phyloP scores from a whole-genome alignment of 1,140 invertebrate species.

The Battus philenor region DNA sequence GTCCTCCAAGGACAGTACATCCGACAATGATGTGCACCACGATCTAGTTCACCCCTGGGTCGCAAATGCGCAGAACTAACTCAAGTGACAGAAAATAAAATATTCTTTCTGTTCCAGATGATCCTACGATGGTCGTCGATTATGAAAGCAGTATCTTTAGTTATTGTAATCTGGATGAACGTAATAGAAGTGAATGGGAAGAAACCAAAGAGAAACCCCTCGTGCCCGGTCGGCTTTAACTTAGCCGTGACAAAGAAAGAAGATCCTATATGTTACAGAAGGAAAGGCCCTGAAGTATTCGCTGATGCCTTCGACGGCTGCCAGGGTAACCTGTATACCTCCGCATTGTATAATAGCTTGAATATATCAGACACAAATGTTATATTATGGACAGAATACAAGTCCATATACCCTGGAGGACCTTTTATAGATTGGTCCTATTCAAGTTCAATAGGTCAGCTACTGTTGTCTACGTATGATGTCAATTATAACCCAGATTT shows the following conservation, averaged over 20 bases:
- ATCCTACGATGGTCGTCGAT: slow-evolving; percentile 9
- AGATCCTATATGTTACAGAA: slow-evolving; percentile 16
- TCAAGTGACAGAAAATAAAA: neutral
- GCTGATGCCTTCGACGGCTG: slow-evolving; percentile 50
- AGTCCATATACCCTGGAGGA: slow-evolving; percentile 55
- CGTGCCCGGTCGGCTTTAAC: slow-evolving; percentile 19
- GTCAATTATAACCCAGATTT: slow-evolving; percentile 31
- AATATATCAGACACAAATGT: slow-evolving; percentile 35
- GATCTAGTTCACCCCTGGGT: too few relatives aligned
- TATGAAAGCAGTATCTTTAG: neutral
- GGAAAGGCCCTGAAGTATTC: slow-evolving; percentile 37
- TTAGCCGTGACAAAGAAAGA: neutral
- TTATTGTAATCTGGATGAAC: slow-evolving; percentile 6
- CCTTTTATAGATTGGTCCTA: slow-evolving; percentile 57
- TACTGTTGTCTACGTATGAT: slow-evolving; percentile 31
- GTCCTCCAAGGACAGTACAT: too few relatives aligned
- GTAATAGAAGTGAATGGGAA: neutral
- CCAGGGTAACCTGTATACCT: slow-evolving; percentile 48
- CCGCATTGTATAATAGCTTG: slow-evolving; percentile 37
- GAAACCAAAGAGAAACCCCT: neutral
- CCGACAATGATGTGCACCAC: too few relatives aligned
- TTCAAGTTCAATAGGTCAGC: slow-evolving; percentile 30
- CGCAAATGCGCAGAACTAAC: too few relatives aligned
- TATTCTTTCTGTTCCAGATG: slow-evolving; percentile 14
- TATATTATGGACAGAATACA: slow-evolving; percentile 61